A percentile compares a stretch with the other conserved stretches of the same genome.
phyloP scores from a whole-genome alignment of 1,140 invertebrate species.

The Ips nitidus region DNA sequence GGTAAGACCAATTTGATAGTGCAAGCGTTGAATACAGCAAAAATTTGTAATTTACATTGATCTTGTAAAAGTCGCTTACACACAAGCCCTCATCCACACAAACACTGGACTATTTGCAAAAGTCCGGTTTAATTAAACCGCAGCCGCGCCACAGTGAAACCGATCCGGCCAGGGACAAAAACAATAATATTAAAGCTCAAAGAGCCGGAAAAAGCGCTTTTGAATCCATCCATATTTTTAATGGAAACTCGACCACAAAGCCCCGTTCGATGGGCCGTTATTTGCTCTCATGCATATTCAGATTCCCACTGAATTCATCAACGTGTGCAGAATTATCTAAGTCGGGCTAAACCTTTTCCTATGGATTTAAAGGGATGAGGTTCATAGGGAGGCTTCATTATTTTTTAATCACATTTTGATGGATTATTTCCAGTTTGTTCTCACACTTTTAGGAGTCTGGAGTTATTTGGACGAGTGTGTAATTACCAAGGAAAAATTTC shows the following conservation, averaged over 20 bases:
- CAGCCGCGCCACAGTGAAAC: constrained; percentile 15
- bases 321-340: constrained; percentile 19
- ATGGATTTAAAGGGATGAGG: background rate
- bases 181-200: constrained; percentile 31
- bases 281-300: constrained; percentile 30
- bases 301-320: constrained; percentile 18
- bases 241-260: constrained; percentile 29
- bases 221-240: constrained; percentile 29
- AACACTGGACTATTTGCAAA: constrained; percentile 21
- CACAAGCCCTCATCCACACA: background rate
- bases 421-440: too few relatives aligned
- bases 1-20: too few relatives aligned
- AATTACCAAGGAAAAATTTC: background rate
- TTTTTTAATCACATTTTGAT: too few relatives aligned
- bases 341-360: constrained; percentile 2
- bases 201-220: constrained; percentile 29
- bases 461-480: background rate
- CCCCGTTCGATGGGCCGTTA: constrained; percentile 20
- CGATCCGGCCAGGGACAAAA: constrained; percentile 27
- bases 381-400: too few relatives aligned
- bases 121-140: constrained; percentile 28
- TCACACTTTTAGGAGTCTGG: background rate
- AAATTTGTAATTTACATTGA: constrained; percentile 23
- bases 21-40: background rate
- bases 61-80: constrained; percentile 14